Evolutionary conservation across 1,140 invertebrate species (phyloP), one percentile per base, ranked within the genome.

Genomic region (Schlechtendalia chinensis): DNA sequence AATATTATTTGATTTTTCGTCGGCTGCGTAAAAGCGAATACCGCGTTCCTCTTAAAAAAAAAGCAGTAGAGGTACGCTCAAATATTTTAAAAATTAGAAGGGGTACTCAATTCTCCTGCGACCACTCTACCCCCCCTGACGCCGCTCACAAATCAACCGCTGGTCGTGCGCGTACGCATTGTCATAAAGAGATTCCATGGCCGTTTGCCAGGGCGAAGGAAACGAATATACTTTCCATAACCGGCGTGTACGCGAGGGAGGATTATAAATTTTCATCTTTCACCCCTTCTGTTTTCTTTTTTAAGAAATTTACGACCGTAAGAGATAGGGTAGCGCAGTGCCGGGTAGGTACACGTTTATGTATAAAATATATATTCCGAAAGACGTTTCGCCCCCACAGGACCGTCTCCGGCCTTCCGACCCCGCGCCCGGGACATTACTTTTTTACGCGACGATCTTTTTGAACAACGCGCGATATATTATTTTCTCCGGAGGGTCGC

Each of bases 371-470:
- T 53, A 72, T 72, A 53, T 72, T 54, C 45, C 32, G 27, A 63
- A 79, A 79, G 39, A 61, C n/a, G 29, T 79, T 63, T 79, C 32
- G 22, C 58, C 54, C 47, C n/a, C n/a, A 47, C 61, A 79, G 50
- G 58, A 47, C n/a, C 61, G 61, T 79, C 54, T n/a, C n/a, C n/a
- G n/a, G 39, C 58, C 56, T 39, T 8, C 32, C 32, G n/a, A n/a
- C 14, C 5, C 47, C 8, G 47, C 47, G 11, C 71, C 71, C n/a
- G 75, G 14, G 45, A 61, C 75, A 63, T 79, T 79, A 79, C 50
- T n/a, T 39, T 79, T 79, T 79, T 79, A 79, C 24, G 58, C 75
- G 61, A 79, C 17, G 75, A 79, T 79, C 39, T 79, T 79, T n/a
- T 79, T 50, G 75, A 58, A 79, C 56, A 47, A 47, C 58, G 24